Conservation (phyloP, 2,113 vertebrate species). For the Macroglossus sobrinus region DNA sequence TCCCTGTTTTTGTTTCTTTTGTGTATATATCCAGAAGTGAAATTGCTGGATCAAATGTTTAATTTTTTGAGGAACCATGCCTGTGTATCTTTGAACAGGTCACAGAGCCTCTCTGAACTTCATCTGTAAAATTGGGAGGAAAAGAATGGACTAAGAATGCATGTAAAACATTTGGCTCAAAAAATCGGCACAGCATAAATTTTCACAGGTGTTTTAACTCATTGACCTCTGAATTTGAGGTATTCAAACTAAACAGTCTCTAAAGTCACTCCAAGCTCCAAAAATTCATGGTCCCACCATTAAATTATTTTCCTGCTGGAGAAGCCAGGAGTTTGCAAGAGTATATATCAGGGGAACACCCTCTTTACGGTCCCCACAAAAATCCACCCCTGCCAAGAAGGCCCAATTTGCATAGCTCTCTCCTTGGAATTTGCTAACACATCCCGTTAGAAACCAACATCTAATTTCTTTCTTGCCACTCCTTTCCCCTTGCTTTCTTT, state of each 20-base stretch:
- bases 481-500: background rate
- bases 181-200: background rate
- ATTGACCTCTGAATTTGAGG: background rate
- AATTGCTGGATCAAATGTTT: background rate
- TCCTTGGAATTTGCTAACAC: conserved; percentile 45
- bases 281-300: background rate
- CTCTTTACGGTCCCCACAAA: conserved; percentile 13
- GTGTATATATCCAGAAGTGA: background rate
- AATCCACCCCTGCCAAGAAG: conserved; percentile 1
- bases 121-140: background rate
- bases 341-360: background rate
- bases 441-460: conserved; percentile 28
- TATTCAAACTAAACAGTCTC: background rate
- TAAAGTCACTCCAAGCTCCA: background rate
- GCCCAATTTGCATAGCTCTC: background rate
- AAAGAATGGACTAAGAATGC: background rate
- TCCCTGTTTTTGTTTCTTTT: background rate
- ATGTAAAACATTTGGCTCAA: background rate
- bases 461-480: conserved; percentile 24
- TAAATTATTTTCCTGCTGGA: conserved; percentile 41
- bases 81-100: background rate
- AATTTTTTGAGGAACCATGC: background rate
- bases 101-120: background rate
- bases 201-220: background rate
- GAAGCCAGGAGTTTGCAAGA: conserved; percentile 3